Evolutionary conservation across 2,113 vertebrate species (phyloP).

Genomic region (Herpailurus yagouaroundi): DNA sequence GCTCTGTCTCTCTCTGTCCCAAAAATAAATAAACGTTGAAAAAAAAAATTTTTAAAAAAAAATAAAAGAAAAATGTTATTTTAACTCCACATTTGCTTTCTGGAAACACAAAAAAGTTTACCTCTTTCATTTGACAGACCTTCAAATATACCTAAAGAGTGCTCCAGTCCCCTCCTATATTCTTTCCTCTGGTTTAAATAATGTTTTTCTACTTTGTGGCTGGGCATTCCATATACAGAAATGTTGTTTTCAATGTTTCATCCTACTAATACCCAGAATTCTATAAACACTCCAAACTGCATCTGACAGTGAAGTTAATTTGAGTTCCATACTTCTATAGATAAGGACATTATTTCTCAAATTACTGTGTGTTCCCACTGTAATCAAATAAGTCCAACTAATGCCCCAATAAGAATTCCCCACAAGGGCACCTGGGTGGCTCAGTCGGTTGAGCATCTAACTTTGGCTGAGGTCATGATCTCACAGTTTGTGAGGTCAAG

Average conservation of each 20-base stretch:
- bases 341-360: background rate
- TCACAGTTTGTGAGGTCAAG: too few species aligned
- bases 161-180: background rate
- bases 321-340: background rate
- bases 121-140: background rate
- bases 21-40: too few species aligned
- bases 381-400: background rate
- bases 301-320: background rate
- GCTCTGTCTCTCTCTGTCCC: too few species aligned
- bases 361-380: background rate
- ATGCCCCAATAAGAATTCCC: background rate
- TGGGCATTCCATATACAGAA: background rate
- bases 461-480: too few species aligned
- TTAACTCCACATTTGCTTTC: slow-evolving; percentile 4
- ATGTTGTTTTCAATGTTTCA: background rate
- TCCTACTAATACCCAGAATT: background rate
- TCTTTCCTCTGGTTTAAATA: background rate
- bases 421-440: too few species aligned
- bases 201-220: background rate
- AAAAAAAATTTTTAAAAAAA: too few species aligned
- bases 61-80: background rate
- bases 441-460: too few species aligned
- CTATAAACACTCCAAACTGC: background rate
- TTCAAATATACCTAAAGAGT: background rate
- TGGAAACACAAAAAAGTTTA: background rate